Evolutionary conservation across 2,113 vertebrate species (phyloP).

Genomic region (Geococcyx californianus): DNA sequence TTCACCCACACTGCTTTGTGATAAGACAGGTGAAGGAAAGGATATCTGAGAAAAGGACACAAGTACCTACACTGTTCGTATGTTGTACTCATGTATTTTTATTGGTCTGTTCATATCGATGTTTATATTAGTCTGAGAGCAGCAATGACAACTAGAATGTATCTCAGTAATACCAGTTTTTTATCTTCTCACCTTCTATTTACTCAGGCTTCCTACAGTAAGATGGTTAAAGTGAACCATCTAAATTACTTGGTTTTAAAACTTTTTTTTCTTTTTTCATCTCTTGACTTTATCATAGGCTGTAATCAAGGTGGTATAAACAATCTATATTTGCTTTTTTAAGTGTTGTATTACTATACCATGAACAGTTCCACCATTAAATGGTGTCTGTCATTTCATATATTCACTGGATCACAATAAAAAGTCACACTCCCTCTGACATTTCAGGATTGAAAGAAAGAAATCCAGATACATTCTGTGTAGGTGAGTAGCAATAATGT

Average conservation of each 20-base stretch:
- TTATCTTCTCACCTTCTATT: background rate
- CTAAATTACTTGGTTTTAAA: background rate
- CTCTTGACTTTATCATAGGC: background rate
- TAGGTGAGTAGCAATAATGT: background rate
- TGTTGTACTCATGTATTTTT: background rate
- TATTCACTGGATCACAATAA: background rate
- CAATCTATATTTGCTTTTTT: background rate
- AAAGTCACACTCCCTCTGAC: background rate
- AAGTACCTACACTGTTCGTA: background rate
- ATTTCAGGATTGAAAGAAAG: background rate
- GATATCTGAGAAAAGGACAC: background rate
- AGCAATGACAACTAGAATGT: background rate
- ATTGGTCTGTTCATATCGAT: background rate
- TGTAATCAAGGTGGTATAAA: background rate
- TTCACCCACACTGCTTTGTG: background rate
- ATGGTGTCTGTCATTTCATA: accelerated
- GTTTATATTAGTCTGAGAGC: background rate
- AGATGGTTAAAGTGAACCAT: background rate
- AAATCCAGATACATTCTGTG: background rate
- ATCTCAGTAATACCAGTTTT: background rate
- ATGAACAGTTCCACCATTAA: background rate
- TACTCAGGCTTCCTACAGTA: background rate
- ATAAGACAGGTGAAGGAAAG: background rate
- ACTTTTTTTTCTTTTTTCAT: background rate
- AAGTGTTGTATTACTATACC: background rate